These are phyloP conservation scores for Hystrix cristata DNA, from an alignment of 2,113 vertebrate species.

Conservation along the genomic window DNA sequence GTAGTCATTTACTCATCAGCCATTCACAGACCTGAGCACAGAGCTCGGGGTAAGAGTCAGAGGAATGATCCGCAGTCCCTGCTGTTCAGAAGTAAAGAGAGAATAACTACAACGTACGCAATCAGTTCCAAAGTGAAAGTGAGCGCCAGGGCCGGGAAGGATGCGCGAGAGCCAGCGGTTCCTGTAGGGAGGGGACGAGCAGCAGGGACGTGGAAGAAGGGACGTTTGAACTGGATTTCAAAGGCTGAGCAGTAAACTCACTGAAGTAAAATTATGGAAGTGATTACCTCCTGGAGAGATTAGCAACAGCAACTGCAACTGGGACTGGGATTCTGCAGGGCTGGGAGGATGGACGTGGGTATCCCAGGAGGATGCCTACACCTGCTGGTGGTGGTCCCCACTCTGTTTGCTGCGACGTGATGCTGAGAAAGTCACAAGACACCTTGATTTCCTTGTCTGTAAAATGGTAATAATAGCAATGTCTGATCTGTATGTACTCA, in stretches of 20 bases:
- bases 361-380: background rate
- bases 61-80: background rate
- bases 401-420: background rate
- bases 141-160: background rate
- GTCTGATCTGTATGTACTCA: background rate
- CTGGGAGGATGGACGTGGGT: background rate
- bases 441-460: background rate
- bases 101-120: background rate
- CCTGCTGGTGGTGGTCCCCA: too few relatives aligned
- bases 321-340: background rate
- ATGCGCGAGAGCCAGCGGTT: fast-evolving
- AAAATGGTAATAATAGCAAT: background rate
- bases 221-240: background rate
- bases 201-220: background rate
- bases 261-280: background rate
- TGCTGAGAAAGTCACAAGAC: background rate
- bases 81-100: background rate
- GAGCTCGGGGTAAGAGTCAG: background rate
- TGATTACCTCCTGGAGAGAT: background rate
- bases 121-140: background rate
- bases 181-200: background rate
- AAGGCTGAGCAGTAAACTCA: background rate
- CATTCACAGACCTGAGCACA: background rate
- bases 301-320: background rate
- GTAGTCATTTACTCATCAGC: background rate